phyloP scores from a whole-genome alignment of 2,888 invertebrate species.

The Tolmerus cingulatus region DNA sequence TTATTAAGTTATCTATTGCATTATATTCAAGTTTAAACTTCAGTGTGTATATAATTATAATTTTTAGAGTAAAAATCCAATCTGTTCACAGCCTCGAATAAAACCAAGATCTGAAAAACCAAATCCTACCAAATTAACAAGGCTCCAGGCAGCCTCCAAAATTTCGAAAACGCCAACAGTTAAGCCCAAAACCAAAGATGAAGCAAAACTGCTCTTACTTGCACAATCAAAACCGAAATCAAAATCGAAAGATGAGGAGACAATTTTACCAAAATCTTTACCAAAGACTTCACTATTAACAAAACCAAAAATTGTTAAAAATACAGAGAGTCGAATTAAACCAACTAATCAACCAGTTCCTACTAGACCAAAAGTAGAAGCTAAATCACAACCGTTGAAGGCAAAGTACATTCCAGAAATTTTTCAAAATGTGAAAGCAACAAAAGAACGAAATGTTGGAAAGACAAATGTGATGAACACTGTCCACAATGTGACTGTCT shows the following conservation, averaged over 20 bases:
- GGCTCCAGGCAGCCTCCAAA: not conserved
- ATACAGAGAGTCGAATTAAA: not conserved
- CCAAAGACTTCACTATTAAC: conserved; percentile 16
- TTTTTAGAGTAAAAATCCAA: not conserved
- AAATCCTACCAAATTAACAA: not conserved
- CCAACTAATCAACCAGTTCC: conserved; percentile 49
- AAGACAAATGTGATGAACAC: conserved; percentile 60
- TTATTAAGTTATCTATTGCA: too few relatives aligned
- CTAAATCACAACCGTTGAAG: not conserved
- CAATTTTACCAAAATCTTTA: conserved; percentile 47
- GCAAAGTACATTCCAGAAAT: conserved; percentile 27
- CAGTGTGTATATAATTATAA: too few relatives aligned
- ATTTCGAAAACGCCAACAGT: not conserved
- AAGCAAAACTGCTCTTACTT: not conserved
- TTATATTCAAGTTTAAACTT: too few relatives aligned
- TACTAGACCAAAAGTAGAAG: not conserved
- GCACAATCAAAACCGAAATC: not conserved
- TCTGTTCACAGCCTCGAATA: not conserved
- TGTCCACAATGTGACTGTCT: conserved; percentile 61
- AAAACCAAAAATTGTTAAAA: not conserved
- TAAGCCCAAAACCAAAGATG: conserved; percentile 5
- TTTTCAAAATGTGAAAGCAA: not conserved
- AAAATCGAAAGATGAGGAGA: not conserved
- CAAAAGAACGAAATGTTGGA: conserved; percentile 1
- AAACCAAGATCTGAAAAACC: not conserved